phyloP scores from a whole-genome alignment of 2,113 vertebrate genomes.

The Chionis minor region DNA sequence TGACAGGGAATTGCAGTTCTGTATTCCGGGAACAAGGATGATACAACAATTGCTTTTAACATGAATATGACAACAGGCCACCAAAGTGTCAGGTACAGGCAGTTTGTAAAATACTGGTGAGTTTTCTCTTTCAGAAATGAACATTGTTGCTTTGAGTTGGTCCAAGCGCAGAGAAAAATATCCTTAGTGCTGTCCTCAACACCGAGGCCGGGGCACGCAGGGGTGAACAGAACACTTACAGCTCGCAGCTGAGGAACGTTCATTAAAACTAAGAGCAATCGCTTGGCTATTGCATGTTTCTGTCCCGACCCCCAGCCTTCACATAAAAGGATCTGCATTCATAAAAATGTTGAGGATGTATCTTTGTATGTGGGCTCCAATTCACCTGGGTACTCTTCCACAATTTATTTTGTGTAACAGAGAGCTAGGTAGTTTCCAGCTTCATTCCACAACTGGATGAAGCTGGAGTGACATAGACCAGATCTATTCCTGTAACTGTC shows the following conservation, averaged over 20 bases:
- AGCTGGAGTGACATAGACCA: background rate
- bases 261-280: background rate
- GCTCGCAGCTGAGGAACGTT: background rate
- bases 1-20: background rate
- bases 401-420: background rate
- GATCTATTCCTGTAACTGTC: background rate
- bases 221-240: background rate
- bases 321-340: background rate
- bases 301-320: background rate
- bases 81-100: too few relatives aligned
- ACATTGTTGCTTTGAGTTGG: background rate
- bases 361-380: background rate
- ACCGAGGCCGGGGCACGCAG: background rate
- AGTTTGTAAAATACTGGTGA: accelerated
- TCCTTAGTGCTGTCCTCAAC: background rate
- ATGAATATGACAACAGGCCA: background rate
- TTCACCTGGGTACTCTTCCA: background rate
- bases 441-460: background rate
- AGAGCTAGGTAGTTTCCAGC: background rate
- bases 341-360: background rate
- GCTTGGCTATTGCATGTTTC: background rate
- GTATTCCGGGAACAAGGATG: background rate
- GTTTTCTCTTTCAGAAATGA: background rate
- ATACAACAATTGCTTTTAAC: background rate
- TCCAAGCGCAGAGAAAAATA: background rate